Evolutionary conservation across 2,113 vertebrate species (phyloP), one percentile per base, ranked within the genome.

Genomic region (Ifrita kowaldi): DNA sequence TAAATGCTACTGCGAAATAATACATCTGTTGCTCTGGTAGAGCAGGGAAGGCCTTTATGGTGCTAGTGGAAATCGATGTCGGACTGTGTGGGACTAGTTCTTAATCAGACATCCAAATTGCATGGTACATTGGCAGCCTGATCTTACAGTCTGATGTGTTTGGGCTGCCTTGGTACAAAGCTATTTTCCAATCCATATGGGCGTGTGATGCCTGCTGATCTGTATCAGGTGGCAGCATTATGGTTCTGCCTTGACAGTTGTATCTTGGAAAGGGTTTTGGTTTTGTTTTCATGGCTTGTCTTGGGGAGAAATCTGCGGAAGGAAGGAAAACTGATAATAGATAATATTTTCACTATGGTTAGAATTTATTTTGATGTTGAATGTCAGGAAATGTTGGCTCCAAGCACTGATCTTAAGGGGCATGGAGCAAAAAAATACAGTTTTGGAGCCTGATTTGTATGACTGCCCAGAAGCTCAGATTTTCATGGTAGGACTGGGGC

Each of bases 21-120:
- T 27, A 16, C 7, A 57, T 10, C 8, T 0, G 0, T 59, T 60
- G 24, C 8, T 39, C 13, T 86, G 14, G 6, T 30, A 28, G 37
- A 76, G 22, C 9, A 22, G 10, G 17, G 55, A 76, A 57, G 32
- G 15, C 52, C 27, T 78, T 89, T 68, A 11, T 50, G 1, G 1
- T 49, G 13, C 37, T 56, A 49, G 14, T 62, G 55, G n/a, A 12
- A 37, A n/a, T 62, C 0, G 0, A 3, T 55, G 56, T 42, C 23
- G 35, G 10, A 32, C 23, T 55, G 2, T 50, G 33, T 30, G 47
- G 46, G 9, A 46, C n/a, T 35, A 7, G 37, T 77, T 56, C 62
- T 70, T 85, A 64, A 71, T 60, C 16, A 46, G 42, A 16, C 35
- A 53, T 94, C 16, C 21, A 28, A 47, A 68, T 22, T 3, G 2